A percentile compares a stretch with the other conserved stretches of the same genome.
phyloP scores from a whole-genome alignment of 2,888 invertebrate species.

The Diarsia mendica region DNA sequence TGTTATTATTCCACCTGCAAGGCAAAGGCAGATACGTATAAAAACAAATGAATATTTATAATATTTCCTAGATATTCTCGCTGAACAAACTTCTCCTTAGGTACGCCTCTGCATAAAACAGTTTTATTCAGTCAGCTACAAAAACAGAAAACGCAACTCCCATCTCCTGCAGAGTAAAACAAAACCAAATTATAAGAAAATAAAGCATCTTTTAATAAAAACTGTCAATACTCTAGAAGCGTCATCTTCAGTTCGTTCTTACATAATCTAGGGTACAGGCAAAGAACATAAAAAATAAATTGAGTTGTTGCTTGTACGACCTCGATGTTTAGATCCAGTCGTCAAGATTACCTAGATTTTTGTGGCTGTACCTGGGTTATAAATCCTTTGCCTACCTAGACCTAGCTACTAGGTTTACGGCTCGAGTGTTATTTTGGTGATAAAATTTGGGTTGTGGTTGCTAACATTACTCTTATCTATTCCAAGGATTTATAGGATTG shows the following conservation, averaged over 20 bases:
- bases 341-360: slow-evolving; percentile 42
- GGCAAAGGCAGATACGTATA: neutral
- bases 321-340: slow-evolving; percentile 26
- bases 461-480: neutral
- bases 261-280: slow-evolving; percentile 26
- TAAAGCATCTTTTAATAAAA: neutral
- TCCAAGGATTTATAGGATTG: neutral
- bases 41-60: neutral
- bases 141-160: neutral
- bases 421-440: neutral
- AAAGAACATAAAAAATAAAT: slow-evolving; percentile 42
- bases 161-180: neutral
- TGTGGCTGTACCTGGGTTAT: slow-evolving; percentile 11
- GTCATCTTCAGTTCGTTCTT: slow-evolving; percentile 20
- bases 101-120: neutral
- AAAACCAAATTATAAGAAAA: slow-evolving; percentile 7
- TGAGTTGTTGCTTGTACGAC: slow-evolving; percentile 36
- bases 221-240: slow-evolving; percentile 14
- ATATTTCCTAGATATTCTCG: too few relatives aligned
- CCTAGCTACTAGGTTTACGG: slow-evolving; percentile 15
- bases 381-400: slow-evolving; percentile 18
- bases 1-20: too few relatives aligned
- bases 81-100: neutral
- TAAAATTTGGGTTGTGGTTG: neutral
- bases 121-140: neutral